phyloP scores from a whole-genome alignment of 37 sponge, comb jelly and placozoan species.

The Dysidea cf. avara region DNA sequence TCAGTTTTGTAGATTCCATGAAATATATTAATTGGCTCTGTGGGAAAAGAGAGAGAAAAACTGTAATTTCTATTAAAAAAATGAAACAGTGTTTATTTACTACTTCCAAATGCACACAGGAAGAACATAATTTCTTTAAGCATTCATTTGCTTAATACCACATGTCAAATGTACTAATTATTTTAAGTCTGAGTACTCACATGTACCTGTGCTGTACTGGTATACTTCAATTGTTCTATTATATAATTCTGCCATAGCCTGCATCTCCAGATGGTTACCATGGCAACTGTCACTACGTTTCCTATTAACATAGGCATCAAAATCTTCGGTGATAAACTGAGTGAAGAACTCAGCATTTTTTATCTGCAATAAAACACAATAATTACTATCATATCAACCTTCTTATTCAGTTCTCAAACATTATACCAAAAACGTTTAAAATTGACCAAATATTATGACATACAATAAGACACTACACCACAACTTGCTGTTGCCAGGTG shows the following conservation, averaged over 20 bases:
- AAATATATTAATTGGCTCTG: constrained; percentile 94
- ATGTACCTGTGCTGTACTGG: constrained; percentile 87
- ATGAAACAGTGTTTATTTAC: neutral
- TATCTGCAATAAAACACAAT: constrained; percentile 47
- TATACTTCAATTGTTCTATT: constrained; percentile 88
- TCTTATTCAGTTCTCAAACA: neutral
- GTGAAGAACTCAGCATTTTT: constrained; percentile 96
- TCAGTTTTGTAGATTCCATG: constrained; percentile 90
- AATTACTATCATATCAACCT: neutral
- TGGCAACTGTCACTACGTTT: constrained; percentile 84
- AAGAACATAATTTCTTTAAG: neutral
- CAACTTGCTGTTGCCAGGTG: neutral
- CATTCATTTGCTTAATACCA: neutral
- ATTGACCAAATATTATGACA: neutral
- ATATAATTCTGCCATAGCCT: constrained; percentile 97
- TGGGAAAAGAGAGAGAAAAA: neutral
- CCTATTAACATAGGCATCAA: constrained; percentile 82
- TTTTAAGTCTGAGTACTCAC: too few species aligned
- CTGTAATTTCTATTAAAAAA: neutral
- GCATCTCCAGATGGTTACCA: constrained; percentile 99
- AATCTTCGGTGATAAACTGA: constrained; percentile 93
- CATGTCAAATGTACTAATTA: too few species aligned
- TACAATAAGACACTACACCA: neutral
- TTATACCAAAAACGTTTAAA: neutral
- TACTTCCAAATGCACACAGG: neutral